Evolutionary conservation across 2,888 invertebrate species (phyloP), one percentile per base, ranked within the genome.

Genomic region (Trissonchulus sp.): DNA sequence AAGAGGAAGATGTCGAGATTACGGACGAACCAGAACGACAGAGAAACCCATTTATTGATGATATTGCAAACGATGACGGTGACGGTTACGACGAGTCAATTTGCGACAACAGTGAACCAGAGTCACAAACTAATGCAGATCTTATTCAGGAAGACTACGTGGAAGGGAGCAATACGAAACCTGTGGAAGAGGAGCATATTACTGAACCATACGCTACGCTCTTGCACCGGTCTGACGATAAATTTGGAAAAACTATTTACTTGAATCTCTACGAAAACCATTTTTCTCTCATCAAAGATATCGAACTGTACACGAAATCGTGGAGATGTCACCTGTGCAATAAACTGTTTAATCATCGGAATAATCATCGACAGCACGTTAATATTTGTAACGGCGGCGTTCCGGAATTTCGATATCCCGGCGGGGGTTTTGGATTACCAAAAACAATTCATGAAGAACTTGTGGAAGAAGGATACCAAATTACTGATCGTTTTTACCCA

Each of bases 31-130:
- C 60, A 60, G n/a, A n/a, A n/a, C n/a, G n/a, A n/a, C 18, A n/a
- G 18, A n/a, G 18, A 60, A 60, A 60, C 18, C n/a, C 60, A n/a
- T 60, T 60, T 60, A 23, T 60, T 23, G 65, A 65, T n/a, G 65
- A 65, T 65, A 65, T 65, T 30, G 65, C 65, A 8, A 34, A 65
- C 15, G 60, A 60, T n/a, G n/a, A 60, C 60, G 60, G n/a, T 23
- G 60, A 60, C 60, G n/a, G n/a, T 60, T 18, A n/a, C n/a, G 65
- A 65, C 3, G 65, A 30, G 31, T 30, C 15, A 31, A 34, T 18
- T 31, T 30, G 34, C 28, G n/a, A 3, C 15, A 65, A 65, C 31
- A 8, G 31, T 65, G 65, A 8, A 31, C 8, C 15, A 65, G 65
- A 8, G 31, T 30, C 34, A 15, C 31, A 65, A 65, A 60, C 18